Base-by-base conservation (phyloP, 1,140 invertebrate genomes). In the Brachionus rotundiformis region DNA sequence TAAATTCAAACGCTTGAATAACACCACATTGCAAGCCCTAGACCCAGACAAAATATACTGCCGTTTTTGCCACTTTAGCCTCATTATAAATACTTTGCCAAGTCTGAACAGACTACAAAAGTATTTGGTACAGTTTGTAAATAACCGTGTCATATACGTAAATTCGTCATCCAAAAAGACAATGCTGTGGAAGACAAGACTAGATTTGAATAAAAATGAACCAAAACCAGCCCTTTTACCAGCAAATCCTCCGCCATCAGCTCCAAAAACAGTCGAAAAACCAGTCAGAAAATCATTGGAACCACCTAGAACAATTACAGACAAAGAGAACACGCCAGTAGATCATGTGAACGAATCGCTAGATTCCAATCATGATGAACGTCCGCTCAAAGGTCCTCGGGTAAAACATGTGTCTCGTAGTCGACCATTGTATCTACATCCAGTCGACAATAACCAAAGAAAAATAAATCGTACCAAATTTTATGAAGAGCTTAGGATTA, bases 61-160 rank as follows among this genome's bases (percentile, higher is more conserved):
- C 47, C 44, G 76, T 7, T 79, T 29, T 79, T 79, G 76, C 33
- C 76, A 79, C 27, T 79, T 79, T 59, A 54, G 29, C 31, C 31
- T 59, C 11, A 79, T 79, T 39, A n/a, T 79, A 33, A 59, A 79
- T 25, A 79, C 44, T 16, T 41, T 79, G 33, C 76, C 76, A 11
- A 79, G 76, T 31, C 29, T 79, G 11, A 59, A 19, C n/a, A 25
- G 76, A 31, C 23, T 79, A 36, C 76, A 79, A 79, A 79, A 19
- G 16, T 39, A 79, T 31, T 23, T 79, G 41, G 76, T 79, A 36
- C 76, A 59, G 23, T 79, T 79, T 79, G 47, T 79, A 59, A 79
- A 79, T 63, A 79, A 79, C 29, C 76, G 76, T 59, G 76, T 79
- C 16, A 79, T 79, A 39, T 79, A 79, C 47, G 76, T 79, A n/a